Evolutionary conservation across 2,113 vertebrate genomes (phyloP).

Genomic region (Meleagris gallopavo): DNA sequence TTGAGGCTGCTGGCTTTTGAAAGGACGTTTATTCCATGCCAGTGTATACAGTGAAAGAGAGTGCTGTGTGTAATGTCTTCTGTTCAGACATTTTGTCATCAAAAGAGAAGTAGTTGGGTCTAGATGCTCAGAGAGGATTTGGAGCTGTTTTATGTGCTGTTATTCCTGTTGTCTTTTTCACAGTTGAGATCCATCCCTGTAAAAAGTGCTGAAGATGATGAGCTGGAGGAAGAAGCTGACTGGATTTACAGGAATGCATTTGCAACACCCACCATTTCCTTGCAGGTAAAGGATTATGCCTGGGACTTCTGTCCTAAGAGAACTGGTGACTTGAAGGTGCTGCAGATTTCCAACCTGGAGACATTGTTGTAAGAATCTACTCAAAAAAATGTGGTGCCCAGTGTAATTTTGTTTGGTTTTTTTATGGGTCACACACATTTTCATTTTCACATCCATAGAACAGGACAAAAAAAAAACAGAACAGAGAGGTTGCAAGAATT

Average conservation of each 20-base stretch:
- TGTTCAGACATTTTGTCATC: fast-evolving
- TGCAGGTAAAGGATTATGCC: slow-evolving; percentile 84
- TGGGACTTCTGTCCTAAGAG: not conserved
- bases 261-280: slow-evolving; percentile 94
- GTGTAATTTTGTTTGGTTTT: not conserved
- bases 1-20: not conserved
- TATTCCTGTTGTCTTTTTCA: not conserved
- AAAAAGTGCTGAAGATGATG: slow-evolving; percentile 94
- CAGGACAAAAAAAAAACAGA: not conserved
- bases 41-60: not conserved
- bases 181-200: slow-evolving; percentile 92
- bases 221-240: slow-evolving; percentile 97
- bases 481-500: not conserved
- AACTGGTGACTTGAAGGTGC: not conserved
- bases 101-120: not conserved
- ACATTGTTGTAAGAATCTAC: not conserved
- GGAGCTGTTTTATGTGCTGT: not conserved
- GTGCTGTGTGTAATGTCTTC: not conserved
- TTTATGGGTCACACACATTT: fast-evolving
- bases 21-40: not conserved
- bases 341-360: not conserved
- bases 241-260: slow-evolving; percentile 99
- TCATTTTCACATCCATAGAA: not conserved
- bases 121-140: not conserved
- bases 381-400: not conserved